Evolutionary conservation across 1,140 invertebrate genomes (phyloP), one percentile per base, ranked within the genome.

Genomic region (Papilio helenus): DNA sequence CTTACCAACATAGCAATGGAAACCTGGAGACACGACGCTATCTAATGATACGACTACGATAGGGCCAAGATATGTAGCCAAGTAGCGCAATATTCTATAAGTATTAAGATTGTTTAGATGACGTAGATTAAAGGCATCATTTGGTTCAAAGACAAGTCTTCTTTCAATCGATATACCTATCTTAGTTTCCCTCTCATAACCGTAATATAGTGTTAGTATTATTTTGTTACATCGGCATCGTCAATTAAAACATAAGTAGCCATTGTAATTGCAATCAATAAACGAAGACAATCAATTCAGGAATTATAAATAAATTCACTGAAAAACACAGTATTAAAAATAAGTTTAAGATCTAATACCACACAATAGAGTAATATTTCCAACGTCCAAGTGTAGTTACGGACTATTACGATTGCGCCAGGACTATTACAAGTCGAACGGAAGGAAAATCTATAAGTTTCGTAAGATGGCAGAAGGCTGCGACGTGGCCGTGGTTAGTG

Each of bases 101-200:
- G 81, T 83, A 81, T 82, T 82, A 84, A 89, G 88, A 85, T 83
- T 84, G 81, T 55, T 20, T 18, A 55, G 51, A 0, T 20, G 7
- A 55, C 20, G 20, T 51, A 79, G 46, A 26, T 73, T 20, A 34
- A 74, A 55, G 51, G 18, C 14, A 51, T 51, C 18, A n/a, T 55
- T 55, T 55, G 20, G 51, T 55, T 55, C 51, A 55, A 39, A 5
- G 51, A 20, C 49, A n/a, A 51, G 14, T n/a, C 1, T 8, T n/a
- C 18, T 55, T n/a, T 55, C 1, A 51, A 55, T 55, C 18, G 16
- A n/a, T n/a, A 20, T 55, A 55, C 18, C 4, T 20, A 55, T 5
- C 3, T n/a, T n/a, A 55, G 51, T 55, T 51, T 3, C 49, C 18
- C 18, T 20, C 1, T n/a, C 51, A 55, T 1, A 16, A 49, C 44